Evolutionary conservation across 2,888 invertebrate species (phyloP).

Genomic region (Aporophyla lueneburgensis): DNA sequence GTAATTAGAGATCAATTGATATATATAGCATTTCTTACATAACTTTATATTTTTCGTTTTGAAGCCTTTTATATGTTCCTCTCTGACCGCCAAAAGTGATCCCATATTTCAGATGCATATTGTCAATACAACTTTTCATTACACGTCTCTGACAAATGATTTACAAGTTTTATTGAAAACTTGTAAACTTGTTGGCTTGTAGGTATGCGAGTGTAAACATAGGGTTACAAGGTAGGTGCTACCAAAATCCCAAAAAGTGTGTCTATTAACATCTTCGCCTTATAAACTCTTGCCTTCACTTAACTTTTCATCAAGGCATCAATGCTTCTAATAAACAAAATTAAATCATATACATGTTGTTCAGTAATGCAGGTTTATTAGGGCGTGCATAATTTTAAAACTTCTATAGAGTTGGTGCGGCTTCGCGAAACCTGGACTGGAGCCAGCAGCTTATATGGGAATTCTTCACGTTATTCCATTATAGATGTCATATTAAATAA

Average conservation of each 20-base stretch:
- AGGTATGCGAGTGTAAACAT: background rate
- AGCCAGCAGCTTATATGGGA: conserved; percentile 76
- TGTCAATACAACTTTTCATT: background rate
- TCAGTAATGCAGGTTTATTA: conserved; percentile 53
- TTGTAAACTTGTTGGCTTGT: background rate
- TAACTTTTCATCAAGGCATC: conserved; percentile 18
- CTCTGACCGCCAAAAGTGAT: too few species aligned
- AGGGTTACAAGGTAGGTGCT: background rate
- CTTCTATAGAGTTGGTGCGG: conserved; percentile 55
- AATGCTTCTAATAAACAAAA: conserved; percentile 55
- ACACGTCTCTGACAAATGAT: background rate
- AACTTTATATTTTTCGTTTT: too few species aligned
- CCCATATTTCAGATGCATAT: too few species aligned
- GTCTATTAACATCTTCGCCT: conserved; percentile 12
- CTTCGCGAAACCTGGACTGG: conserved; percentile 68
- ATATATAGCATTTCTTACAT: too few species aligned
- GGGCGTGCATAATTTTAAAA: conserved; percentile 59
- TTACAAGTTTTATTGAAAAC: background rate
- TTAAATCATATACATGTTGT: conserved; percentile 52
- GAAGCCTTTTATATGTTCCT: too few species aligned
- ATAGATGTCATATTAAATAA: conserved; percentile 73
- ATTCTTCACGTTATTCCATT: conserved; percentile 78
- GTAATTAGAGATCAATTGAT: too few species aligned
- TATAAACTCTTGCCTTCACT: conserved; percentile 19
- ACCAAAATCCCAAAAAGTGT: background rate